Base-by-base conservation (phyloP, 2,113 vertebrate genomes). In the Micromys minutus region DNA sequence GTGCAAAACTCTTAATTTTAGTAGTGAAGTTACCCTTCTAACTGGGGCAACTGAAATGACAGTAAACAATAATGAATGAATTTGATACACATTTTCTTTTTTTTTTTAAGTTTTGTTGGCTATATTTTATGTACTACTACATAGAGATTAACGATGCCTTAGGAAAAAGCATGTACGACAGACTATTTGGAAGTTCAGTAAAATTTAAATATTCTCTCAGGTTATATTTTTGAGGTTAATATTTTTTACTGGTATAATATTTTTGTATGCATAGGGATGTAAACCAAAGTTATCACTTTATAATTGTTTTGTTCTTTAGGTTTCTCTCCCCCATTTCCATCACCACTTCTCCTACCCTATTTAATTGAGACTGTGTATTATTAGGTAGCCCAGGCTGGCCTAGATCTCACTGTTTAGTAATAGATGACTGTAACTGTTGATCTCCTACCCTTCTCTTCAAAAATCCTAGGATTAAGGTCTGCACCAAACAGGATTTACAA, bases 61-160 rank as follows among this genome's bases (percentile, higher is more conserved):
- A 72, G 26, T 81, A 87, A 61, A 47, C 1, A 61, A 36, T 71
- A 59, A 34, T 26, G 86, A 84, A 74, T 36, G 5, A 59, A 57
- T 92, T 31, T 63, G 63, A 65, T 22, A 42, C 24, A 67, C 12
- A 67, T 67, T 67, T 67, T 34, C 65, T 34, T 34, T 8, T 81
- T 94, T 34, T 34, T 8, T 81, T 94, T 93, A 36, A 52, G 17
- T 69, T 86, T 17, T 39, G 79, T 63, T 85, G 29, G 4, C 52
- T 76, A 26, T 57, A 31, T 90, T n/a, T 87, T 92, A 50, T 69
- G 6, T n/a, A 75, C 45, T 55, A 47, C 67, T 76, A 79, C 36
- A 84, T 81, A 5, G 42, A 71, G 22, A n/a, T 7, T 17, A 39
- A 34, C 81, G 52, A 15, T 89, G 31, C 52, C 79, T 13, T 52